Base-by-base conservation (phyloP, 92 coral and sea anemone genomes). In the Isaurus tuberculatus region DNA sequence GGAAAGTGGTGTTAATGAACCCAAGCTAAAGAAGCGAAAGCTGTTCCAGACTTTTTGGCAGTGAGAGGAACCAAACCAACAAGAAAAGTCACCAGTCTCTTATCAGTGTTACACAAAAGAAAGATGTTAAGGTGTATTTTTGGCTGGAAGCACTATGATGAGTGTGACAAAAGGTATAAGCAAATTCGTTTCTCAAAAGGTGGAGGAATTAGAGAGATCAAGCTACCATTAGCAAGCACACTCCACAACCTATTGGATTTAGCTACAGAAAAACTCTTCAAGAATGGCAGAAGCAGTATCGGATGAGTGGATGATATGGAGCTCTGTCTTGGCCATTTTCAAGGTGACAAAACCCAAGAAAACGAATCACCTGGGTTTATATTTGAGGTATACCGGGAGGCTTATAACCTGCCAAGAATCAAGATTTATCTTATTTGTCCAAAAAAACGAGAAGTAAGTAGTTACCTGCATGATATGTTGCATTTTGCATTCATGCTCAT, bases 1-100 rank as follows among this genome's bases (percentile, higher is more conserved):
- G 17, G 67, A 61, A 61, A 61, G 67, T 61, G 67, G 67, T 61
- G 67, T 4, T 61, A 61, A 61, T 61, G 67, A 61, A 61, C 67
- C 28, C 67, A 27, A 61, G 67, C 67, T 61, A 17, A 61, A 28
- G 67, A 61, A 61, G 67, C 67, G n/a, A 61, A 61, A 61, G 67
- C 67, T 48, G 55, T 48, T 48, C 55, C 55, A 48, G 55, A 48
- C 55, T 48, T 48, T 48, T 48, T 48, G 55, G 55, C 55, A 8
- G 55, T 48, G 55, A 48, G 17, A 48, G 11, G 55, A 48, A 16
- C 55, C 55, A 48, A 48, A 48, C 55, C 55, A 48, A 48, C 55
- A 48, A 48, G 55, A 48, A 48, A 48, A 48, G 55, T 48, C 55
- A 16, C 55, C 55, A 48, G 11, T 48, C 55, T 48, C 14, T 48